These are phyloP conservation scores for Drosophila kikkawai DNA, from an alignment of 1,140 invertebrate genomes.

Conservation along the genomic window DNA sequence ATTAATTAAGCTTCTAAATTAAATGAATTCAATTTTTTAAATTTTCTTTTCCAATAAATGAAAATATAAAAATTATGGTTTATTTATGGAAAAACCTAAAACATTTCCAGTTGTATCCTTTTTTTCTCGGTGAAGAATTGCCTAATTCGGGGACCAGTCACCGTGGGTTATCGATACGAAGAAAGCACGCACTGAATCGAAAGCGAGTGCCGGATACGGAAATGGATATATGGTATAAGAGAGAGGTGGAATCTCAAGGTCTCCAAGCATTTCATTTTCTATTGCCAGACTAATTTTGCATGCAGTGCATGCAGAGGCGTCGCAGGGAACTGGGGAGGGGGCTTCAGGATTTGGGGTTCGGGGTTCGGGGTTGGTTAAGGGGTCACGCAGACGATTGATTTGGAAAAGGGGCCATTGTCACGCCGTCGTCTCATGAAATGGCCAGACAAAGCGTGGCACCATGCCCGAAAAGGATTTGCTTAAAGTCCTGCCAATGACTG, in stretches of 20 bases:
- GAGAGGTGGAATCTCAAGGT: conserved; percentile 58
- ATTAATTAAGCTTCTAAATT: too few relatives aligned
- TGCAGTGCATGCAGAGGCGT: conserved; percentile 69
- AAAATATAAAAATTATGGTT: background rate
- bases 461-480: conserved; percentile 61
- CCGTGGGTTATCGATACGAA: conserved; percentile 45
- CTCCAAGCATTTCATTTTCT: conserved; percentile 75
- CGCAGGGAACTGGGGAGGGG: background rate
- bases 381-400: conserved; percentile 81
- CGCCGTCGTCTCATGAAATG: conserved; percentile 63
- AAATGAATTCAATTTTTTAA: too few relatives aligned
- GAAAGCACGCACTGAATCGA: conserved; percentile 58
- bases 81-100: too few relatives aligned
- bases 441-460: conserved; percentile 12
- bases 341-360: background rate
- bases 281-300: conserved; percentile 67
- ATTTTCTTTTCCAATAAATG: too few relatives aligned
- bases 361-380: conserved; percentile 1
- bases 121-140: conserved; percentile 5
- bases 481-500: conserved; percentile 40
- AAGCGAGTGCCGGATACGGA: conserved; percentile 70
- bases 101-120: background rate
- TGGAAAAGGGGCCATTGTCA: conserved; percentile 78
- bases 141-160: conserved; percentile 39
- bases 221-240: conserved; percentile 55